A percentile compares a stretch with the other conserved stretches of the same genome.
Conservation (phyloP, 2,888 invertebrate species). For the Osmoderma eremita region DNA sequence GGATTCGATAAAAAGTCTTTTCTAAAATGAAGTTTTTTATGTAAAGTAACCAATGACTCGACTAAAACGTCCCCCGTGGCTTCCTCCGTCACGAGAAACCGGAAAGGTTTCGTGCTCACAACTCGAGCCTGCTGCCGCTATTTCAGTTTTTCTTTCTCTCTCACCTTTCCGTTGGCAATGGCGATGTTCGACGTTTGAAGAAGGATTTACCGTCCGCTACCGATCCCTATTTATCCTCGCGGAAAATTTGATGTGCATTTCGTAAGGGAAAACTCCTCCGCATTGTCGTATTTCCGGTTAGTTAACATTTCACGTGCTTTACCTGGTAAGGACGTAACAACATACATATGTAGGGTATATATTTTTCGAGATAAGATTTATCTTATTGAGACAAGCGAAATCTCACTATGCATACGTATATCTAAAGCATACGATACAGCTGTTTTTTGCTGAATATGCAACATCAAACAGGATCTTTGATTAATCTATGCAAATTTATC, state of each 20-base stretch:
- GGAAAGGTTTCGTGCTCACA: not conserved
- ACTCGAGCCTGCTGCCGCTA: not conserved
- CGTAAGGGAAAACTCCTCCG: conserved; percentile 9
- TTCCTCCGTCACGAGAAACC: conserved; percentile 10
- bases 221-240: conserved; percentile 27
- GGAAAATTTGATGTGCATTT: conserved; percentile 34
- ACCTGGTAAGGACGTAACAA: not conserved
- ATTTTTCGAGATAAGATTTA: too few relatives aligned
- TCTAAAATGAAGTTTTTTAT: conserved; percentile 22
- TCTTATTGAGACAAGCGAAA: too few relatives aligned
- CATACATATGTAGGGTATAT: too few relatives aligned
- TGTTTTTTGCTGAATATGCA: too few relatives aligned
- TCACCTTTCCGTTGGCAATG: not conserved
- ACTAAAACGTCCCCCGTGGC: conserved; percentile 8
- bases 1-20: conserved; percentile 8
- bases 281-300: conserved; percentile 27
- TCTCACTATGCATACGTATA: too few relatives aligned
- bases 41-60: conserved; percentile 30
- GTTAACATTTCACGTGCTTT: conserved; percentile 25
- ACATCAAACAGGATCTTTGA: too few relatives aligned
- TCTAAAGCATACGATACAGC: too few relatives aligned
- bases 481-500: too few relatives aligned
- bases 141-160: conserved; percentile 26
- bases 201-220: conserved; percentile 9
- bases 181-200: conserved; percentile 25